phyloP scores from a whole-genome alignment of 2,888 invertebrate genomes.

The Rhynchonema sp. region DNA sequence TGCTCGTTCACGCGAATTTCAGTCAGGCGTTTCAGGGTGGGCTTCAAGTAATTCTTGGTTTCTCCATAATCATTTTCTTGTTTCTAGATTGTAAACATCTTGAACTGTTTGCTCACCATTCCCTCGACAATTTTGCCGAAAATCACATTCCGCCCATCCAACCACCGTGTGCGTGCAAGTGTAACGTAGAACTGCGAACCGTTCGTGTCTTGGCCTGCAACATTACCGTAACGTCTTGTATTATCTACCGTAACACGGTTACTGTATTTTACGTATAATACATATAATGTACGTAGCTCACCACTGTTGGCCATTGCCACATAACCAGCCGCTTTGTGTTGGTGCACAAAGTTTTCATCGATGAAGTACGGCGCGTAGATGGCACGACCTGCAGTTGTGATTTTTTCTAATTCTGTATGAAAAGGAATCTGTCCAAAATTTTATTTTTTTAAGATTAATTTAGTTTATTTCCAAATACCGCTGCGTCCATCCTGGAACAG shows the following conservation, averaged over 20 bases:
- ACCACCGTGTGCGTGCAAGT: conserved; percentile 47
- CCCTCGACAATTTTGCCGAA: conserved; percentile 39
- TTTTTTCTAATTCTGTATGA: no score
- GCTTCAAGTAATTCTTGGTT: background rate
- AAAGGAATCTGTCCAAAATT: no score
- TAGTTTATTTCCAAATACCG: no score
- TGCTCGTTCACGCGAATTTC: conserved; percentile 1
- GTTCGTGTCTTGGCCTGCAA: conserved; percentile 43
- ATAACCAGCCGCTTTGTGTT: conserved; percentile 45
- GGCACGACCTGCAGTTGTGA: conserved; percentile 1
- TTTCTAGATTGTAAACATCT: background rate
- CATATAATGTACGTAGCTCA: background rate
- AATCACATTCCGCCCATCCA: conserved; percentile 50
- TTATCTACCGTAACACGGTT: no score
- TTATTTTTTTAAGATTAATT: no score
- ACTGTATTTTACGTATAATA: no score
- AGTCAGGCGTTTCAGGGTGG: background rate
- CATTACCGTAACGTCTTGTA: no score
- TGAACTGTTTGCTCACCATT: background rate
- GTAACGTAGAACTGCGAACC: conserved; percentile 50
- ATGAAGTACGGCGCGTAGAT: conserved; percentile 30
- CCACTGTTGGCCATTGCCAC: conserved; percentile 50
- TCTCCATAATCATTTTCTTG: background rate
- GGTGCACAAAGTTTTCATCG: conserved; percentile 49
- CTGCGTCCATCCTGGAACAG: conserved; percentile 29